Evolutionary conservation across 2,113 vertebrate genomes (phyloP), one percentile per base, ranked within the genome.

Genomic region (Jaculus jaculus): DNA sequence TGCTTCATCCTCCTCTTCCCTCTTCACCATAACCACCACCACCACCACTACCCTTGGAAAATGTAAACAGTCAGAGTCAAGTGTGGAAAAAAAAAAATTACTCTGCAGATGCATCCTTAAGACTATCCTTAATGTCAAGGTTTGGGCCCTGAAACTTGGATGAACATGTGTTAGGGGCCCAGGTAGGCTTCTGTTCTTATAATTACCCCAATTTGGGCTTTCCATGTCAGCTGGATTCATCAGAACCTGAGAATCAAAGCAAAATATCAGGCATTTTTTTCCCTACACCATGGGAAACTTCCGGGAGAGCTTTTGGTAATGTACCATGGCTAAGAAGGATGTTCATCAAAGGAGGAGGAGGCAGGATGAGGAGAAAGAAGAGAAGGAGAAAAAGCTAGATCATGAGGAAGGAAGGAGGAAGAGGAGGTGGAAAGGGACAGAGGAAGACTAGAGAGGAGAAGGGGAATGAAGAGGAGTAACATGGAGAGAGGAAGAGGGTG

Each of bases 231-330:
- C 58, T 79, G 28, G 30, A 42, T 37, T 30, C 30, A n/a, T 34
- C 65, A n/a, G 89, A 89, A 89, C 16, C 77, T 71, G 15, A 42
- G 13, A 93, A 85, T 66, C 83, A 54, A 82, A 83, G 47, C 10
- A 26, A 75, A 81, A 39, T 1, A 30, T 28, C 39, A 23, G 37
- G 9, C 3, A n/a, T 13, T 26, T 61, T 82, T 69, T 58, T 23
- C 37, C 37, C 61, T 63, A 20, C 3, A n/a, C 11, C 32, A 37
- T 42, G 20, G 37, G 65, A 68, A 84, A 73, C 11, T 26, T 32
- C 47, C 75, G 42, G 54, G 39, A 63, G 34, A 74, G 34, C 5
- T 47, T 91, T 74, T 61, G 28, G 34, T 61, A 68, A 47, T 26
- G 37, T 84, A 26, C 17, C 1, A 4, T 87, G 54, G 58, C 21